Evolutionary conservation across 2,797 vertebrate species (phyloP).

Genomic region (Lates japonicus): DNA sequence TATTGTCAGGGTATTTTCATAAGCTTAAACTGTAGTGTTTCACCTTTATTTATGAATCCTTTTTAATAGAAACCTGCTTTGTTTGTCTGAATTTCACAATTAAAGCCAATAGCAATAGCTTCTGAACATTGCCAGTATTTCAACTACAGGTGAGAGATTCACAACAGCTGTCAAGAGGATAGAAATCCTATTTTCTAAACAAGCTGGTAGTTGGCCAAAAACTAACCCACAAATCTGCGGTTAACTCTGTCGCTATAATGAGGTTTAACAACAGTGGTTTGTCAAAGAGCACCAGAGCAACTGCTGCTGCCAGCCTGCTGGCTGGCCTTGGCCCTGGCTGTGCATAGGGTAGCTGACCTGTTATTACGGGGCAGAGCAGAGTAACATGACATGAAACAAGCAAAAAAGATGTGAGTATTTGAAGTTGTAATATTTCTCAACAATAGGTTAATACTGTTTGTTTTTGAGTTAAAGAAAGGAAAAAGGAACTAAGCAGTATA

Average conservation of each 20-base stretch:
- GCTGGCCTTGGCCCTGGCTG: conserved; percentile 18
- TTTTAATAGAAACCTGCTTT: conserved; percentile 39
- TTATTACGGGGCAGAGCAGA: conserved; percentile 30
- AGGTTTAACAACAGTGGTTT: conserved; percentile 54
- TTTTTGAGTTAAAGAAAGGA: neutral
- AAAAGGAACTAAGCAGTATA: neutral
- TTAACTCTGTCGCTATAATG: conserved; percentile 46
- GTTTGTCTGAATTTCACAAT: conserved; percentile 22
- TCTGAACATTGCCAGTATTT: conserved; percentile 9
- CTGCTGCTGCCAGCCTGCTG: neutral
- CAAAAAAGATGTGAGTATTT: neutral
- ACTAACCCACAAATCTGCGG: conserved; percentile 37
- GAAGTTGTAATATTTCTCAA: neutral
- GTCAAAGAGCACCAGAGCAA: conserved; percentile 32
- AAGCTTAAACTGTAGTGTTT: conserved; percentile 27
- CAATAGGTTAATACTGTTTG: neutral
- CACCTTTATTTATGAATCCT: conserved; percentile 26
- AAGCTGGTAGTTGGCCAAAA: conserved; percentile 42
- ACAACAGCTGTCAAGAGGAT: conserved; percentile 45
- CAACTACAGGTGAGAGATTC: conserved; percentile 35
- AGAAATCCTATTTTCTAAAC: conserved; percentile 48
- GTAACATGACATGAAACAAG: neutral
- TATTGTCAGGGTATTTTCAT: conserved; percentile 13
- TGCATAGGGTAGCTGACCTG: conserved; percentile 18
- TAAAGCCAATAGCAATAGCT: conserved; percentile 22